Percentiles rank a stretch among this genome's conserved stretches.
phyloP scores from a whole-genome alignment of 1,140 invertebrate species.

The Bombus turneri region DNA sequence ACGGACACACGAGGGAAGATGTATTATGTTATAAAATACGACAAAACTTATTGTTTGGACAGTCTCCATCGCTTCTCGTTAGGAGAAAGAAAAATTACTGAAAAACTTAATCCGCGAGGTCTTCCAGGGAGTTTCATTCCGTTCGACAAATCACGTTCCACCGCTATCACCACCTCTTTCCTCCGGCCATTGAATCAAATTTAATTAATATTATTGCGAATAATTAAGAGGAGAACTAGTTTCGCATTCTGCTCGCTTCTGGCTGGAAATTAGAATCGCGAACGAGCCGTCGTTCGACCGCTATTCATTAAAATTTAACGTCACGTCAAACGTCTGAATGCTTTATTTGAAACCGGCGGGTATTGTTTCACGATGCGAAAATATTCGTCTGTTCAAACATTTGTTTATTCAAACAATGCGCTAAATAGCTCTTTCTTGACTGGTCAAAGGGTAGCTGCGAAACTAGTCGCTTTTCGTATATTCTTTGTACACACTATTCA shows the following conservation, averaged over 20 bases:
- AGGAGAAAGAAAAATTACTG: neutral
- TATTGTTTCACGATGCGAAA: no score
- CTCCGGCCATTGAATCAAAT: neutral
- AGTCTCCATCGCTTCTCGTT: neutral
- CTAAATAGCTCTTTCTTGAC: no score
- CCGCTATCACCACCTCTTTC: neutral
- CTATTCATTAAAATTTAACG: conserved; percentile 37
- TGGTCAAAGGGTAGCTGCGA: no score
- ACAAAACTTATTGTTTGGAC: neutral
- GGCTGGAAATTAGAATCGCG: conserved; percentile 4
- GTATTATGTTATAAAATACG: neutral
- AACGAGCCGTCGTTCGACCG: neutral
- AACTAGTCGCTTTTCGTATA: no score
- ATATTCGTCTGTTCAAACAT: no score
- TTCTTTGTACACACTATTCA: no score
- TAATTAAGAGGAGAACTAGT: conserved; percentile 25
- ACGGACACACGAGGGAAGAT: neutral
- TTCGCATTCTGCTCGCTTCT: neutral
- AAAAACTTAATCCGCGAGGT: neutral
- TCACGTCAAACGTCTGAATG: conserved; percentile 22
- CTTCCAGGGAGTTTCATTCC: neutral
- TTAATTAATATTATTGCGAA: conserved; percentile 29
- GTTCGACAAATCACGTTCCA: conserved; percentile 26
- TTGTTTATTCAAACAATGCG: no score
- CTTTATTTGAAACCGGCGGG: neutral